Base-by-base conservation (phyloP, 2,797 vertebrate genomes). In the Molothrus ater region DNA sequence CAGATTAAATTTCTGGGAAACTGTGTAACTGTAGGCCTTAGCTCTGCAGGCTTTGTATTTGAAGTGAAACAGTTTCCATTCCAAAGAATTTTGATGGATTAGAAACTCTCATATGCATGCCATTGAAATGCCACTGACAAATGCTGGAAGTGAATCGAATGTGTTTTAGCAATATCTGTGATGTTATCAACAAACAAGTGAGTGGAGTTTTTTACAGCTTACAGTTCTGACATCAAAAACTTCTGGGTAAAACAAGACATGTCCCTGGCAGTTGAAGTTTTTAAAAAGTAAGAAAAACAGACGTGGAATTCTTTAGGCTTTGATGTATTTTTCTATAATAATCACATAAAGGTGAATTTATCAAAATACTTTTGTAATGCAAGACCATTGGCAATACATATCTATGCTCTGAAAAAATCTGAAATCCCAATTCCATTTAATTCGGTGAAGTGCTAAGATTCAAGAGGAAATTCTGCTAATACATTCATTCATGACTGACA, bases 1-100 rank as follows among this genome's bases (percentile, higher is more conserved):
- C 28, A 69, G 31, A 86, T 86, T 95, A 40, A 51, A 80, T 71
- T 56, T 96, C 34, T 68, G 17, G 50, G 26, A 86, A 92, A 38
- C 2, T 2, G 5, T 4, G 13, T 2, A 53, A 24, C 19, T 1
- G 0, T 48, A 72, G 47, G 54, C 10, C 8, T 70, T 40, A 78
- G 26, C 48, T 73, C 40, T 85, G 8, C 29, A 68, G 50, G 32
- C 12, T 74, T 64, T 8, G 0, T 36, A 17, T 76, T 89, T 45
- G 13, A n/a, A 69, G 34, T 56, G 17, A 26, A 86, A 87, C 36
- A 56, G 48, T 25, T 88, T 86, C 61, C 29, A 80, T 83, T 94
- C 60, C 69, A 76, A 42, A 54, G 53, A 85, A 74, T 93, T 80
- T 78, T 70, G 70, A 73, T 42, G 50, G 51, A 92, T 59, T 88